Evolutionary conservation across 1,140 invertebrate genomes (phyloP), one percentile per base, ranked within the genome.

Genomic region (Drosophila prosaltans): DNA sequence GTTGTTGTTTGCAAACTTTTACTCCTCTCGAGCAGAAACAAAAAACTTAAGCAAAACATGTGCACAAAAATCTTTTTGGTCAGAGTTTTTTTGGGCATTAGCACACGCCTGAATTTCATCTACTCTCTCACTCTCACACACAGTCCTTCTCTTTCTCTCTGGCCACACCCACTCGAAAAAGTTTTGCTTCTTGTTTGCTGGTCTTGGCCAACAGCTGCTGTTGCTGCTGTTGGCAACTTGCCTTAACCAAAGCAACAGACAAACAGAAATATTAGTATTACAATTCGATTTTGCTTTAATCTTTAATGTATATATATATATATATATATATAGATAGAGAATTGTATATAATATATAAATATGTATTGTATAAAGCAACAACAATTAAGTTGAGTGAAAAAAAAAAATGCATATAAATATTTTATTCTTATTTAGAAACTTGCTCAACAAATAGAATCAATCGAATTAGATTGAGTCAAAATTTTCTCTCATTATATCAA

Each of bases 101-200:
- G 82, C 82, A 86, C 83, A 86, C 83, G 83, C 82, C 83, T 74
- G 69, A 86, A 69, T 86, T 71, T 85, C 82, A 81, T 85, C 59
- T 61, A 68, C 77, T 51, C 45, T 51, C 21, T 24, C n/a, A 9
- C 45, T 51, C 45, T 3, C n/a, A 3, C 41, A 4, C n/a, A 1
- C 40, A 9, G 1, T n/a, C 41, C 3, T 3, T 51, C 45, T 51
- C 45, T 51, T 24, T 51, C 45, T 6, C 21, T 26, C 45, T 51
- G 45, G 45, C 45, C 45, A 51, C 45, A 51, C 45, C 45, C 45
- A 51, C 45, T 51, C 45, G 45, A 26, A 51, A 51, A 51, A 48
- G 45, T 48, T 48, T 48, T 48, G 32, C 6, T 48, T 16, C 2
- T 21, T 21, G 11, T 8, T 48, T 21, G 45, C 24, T 51, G 45